phyloP scores from a whole-genome alignment of 2,888 invertebrate species.

The Diabrotica balteata region DNA sequence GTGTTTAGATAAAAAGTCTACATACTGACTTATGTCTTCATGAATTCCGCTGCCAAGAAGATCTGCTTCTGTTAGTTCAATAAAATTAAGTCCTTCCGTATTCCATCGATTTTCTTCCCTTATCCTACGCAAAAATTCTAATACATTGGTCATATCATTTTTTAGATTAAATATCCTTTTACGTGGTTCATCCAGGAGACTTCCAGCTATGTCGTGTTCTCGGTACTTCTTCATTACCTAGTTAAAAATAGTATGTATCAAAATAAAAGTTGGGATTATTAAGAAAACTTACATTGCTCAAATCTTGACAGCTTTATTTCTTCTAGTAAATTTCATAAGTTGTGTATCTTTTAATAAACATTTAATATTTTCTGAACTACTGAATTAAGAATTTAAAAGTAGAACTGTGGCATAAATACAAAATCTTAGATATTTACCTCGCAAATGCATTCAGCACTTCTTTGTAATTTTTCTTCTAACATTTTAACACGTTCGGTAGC shows the following conservation, averaged over 20 bases:
- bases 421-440: slow-evolving; percentile 48
- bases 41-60: slow-evolving; percentile 45
- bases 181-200: slow-evolving; percentile 52
- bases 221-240: slow-evolving; percentile 57
- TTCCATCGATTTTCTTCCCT: slow-evolving; percentile 58
- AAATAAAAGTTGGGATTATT: no score
- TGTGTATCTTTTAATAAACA: no score
- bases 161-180: slow-evolving; percentile 53
- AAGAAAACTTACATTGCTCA: slow-evolving; percentile 11
- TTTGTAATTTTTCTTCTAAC: slow-evolving; percentile 64
- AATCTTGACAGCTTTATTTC: no score
- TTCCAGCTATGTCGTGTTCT: slow-evolving; percentile 49
- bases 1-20: background rate
- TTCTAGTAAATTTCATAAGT: no score
- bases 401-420: no score
- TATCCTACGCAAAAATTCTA: slow-evolving; percentile 61
- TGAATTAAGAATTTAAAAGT: no score
- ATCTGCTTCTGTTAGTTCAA: slow-evolving; percentile 58
- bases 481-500: slow-evolving; percentile 67
- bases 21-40: background rate
- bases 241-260: no score
- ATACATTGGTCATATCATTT: slow-evolving; percentile 58
- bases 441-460: slow-evolving; percentile 57
- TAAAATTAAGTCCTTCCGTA: slow-evolving; percentile 58
- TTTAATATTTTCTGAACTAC: no score